These are phyloP conservation scores for Ataeniobius toweri DNA, from an alignment of 2,797 vertebrate genomes.

Conservation along the genomic window DNA sequence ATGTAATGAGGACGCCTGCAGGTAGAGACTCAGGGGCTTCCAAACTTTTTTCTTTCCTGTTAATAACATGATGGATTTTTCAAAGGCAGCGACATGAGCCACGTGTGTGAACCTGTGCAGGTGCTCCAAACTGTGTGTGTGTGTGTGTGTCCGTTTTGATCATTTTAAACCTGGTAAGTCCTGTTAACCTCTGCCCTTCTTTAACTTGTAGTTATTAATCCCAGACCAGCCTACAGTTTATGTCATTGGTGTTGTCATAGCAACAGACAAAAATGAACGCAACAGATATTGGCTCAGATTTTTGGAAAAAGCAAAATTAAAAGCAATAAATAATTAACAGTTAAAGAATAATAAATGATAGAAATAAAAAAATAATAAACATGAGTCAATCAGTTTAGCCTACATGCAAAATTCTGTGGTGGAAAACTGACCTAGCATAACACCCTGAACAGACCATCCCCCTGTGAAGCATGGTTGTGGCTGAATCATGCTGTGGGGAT, in stretches of 20 bases:
- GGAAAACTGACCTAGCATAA: too few species aligned
- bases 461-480: too few species aligned
- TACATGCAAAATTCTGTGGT: too few species aligned
- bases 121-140: slow-evolving; percentile 6
- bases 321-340: too few species aligned
- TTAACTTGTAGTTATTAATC: not conserved
- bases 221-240: not conserved
- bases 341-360: too few species aligned
- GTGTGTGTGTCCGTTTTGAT: not conserved
- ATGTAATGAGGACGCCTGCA: slow-evolving; percentile 22
- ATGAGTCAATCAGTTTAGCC: too few species aligned
- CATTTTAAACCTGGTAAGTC: slow-evolving; percentile 39
- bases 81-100: slow-evolving; percentile 35
- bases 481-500: too few species aligned
- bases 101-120: slow-evolving; percentile 32
- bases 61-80: slow-evolving; percentile 61
- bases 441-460: too few species aligned
- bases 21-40: slow-evolving; percentile 52
- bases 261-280: slow-evolving; percentile 34
- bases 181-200: slow-evolving; percentile 27
- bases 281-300: too few species aligned
- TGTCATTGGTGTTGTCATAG: slow-evolving; percentile 51
- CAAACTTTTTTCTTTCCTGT: slow-evolving; percentile 32
- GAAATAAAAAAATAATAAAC: too few species aligned
- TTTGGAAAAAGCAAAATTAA: too few species aligned